Base-by-base conservation (phyloP, 2,797 vertebrate genomes). In the Cossypha niveicapilla region DNA sequence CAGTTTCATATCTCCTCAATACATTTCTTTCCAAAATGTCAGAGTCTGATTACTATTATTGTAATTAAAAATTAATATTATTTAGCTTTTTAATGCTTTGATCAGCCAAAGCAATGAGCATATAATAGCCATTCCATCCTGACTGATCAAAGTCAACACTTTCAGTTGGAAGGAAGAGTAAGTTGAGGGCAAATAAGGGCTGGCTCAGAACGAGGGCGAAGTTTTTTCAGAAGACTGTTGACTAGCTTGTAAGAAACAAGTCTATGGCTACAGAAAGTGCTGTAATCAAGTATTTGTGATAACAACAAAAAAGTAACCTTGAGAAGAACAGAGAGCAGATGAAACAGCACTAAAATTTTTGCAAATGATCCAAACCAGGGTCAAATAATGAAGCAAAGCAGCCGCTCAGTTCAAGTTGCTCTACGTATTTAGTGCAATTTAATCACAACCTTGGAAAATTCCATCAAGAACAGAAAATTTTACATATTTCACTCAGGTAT, bases 341-440 rank as follows among this genome's bases (percentile, higher is more conserved):
- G 60, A 92, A 95, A 87, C 51, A 74, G 53, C 45, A 60, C 61
- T 50, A 78, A 66, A 67, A 34, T 53, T 82, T 84, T 37, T 63
- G 88, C 60, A 81, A 75, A 72, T 41, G 15, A 78, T 62, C 51
- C 74, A 73, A 60, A 90, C 28, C 56, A 92, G 58, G 71, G 81
- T 84, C 77, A 94, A 84, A 93, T 32, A 70, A 53, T 77, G 53
- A 94, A 91, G 37, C 13, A 85, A 78, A 91, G 22, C 86, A 93
- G 57, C 86, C 77, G 74, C 34, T 91, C 48, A 50, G 56, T 56
- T 79, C 72, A 87, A 83, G 42, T 0, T 51, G 21, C 13, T 87
- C 48, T 67, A 70, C 3, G 0, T 61, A 62, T 41, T 75, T 68
- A 56, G 32, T 66, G 30, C n/a, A 50, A 45, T 45, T 89, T 76